A percentile compares a stretch with the other conserved stretches of the same genome.
phyloP scores from a whole-genome alignment of 2,888 invertebrate species.

The Octonoba sinensis region DNA sequence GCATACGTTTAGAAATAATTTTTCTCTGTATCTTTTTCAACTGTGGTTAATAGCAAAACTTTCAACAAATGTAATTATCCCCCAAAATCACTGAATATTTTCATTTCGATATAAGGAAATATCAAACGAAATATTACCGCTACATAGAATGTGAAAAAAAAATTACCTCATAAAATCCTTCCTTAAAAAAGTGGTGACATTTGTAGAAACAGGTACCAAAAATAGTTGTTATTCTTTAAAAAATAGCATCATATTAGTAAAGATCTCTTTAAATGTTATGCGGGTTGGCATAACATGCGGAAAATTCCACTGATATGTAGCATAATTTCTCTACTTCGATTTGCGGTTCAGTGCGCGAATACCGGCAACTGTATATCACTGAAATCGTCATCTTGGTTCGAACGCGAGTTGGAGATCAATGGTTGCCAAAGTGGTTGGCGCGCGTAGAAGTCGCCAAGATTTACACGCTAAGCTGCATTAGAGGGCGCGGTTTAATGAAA shows the following conservation, averaged over 20 bases:
- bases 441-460: slow-evolving; percentile 9
- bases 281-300: too few species aligned
- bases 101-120: not conserved
- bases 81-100: not conserved
- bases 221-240: too few species aligned
- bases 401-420: slow-evolving; percentile 35
- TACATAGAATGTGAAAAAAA: too few species aligned
- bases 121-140: too few species aligned
- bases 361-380: slow-evolving; percentile 45
- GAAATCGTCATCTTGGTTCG: slow-evolving; percentile 40
- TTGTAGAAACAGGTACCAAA: too few species aligned
- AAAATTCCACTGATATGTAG: not conserved
- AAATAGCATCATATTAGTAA: too few species aligned
- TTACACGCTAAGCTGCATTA: slow-evolving; percentile 21
- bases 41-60: too few species aligned
- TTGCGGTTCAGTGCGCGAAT: slow-evolving; percentile 3
- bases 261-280: too few species aligned
- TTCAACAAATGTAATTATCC: not conserved
- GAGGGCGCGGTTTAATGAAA: slow-evolving; percentile 45
- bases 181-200: too few species aligned
- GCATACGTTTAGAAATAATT: too few species aligned
- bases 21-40: too few species aligned
- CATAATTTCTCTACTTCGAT: not conserved
- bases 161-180: too few species aligned
- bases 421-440: slow-evolving; percentile 49